Percentiles rank a stretch among this genome's conserved stretches.
These are phyloP conservation scores for Lytechinus variegatus DNA, from an alignment of 35 echinoderm and acorn worm genomes.

Conservation along the genomic window DNA sequence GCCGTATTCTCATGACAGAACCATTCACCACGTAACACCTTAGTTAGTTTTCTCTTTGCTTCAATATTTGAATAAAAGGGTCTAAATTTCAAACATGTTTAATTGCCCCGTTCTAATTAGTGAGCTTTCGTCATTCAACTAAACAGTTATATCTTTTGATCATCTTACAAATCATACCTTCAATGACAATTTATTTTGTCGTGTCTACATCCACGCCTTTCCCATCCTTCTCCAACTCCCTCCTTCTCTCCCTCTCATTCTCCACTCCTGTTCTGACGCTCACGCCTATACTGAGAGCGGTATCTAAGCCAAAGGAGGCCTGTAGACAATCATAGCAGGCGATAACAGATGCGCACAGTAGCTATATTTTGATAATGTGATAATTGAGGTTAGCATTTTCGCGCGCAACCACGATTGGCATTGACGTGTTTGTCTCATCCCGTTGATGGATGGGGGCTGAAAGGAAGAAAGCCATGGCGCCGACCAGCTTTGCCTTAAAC, in stretches of 20 bases:
- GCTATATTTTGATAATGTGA: constrained; percentile 20
- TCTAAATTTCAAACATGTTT: too few relatives aligned
- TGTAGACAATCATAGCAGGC: neutral
- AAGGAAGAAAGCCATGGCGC: neutral
- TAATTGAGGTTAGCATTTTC: constrained; percentile 3
- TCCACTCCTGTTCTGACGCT: neutral
- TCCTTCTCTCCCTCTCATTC: neutral
- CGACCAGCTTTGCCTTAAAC: neutral
- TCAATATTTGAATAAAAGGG: too few relatives aligned
- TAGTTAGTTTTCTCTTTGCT: too few relatives aligned
- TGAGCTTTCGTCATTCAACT: too few relatives aligned
- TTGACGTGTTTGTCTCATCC: neutral
- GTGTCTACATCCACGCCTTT: neutral
- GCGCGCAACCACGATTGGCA: neutral
- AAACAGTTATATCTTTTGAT: too few relatives aligned
- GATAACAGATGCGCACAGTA: constrained; percentile 1
- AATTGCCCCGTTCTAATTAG: too few relatives aligned
- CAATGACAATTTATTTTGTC: neutral
- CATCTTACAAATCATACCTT: too few relatives aligned
- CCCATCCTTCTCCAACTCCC: neutral
- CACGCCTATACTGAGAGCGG: neutral
- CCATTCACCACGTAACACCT: too few relatives aligned
- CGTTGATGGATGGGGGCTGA: neutral
- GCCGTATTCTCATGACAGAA: too few relatives aligned
- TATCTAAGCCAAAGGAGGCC: neutral